Conservation (phyloP, 2,797 vertebrate genomes). For the Halcyon smyrnensis region DNA sequence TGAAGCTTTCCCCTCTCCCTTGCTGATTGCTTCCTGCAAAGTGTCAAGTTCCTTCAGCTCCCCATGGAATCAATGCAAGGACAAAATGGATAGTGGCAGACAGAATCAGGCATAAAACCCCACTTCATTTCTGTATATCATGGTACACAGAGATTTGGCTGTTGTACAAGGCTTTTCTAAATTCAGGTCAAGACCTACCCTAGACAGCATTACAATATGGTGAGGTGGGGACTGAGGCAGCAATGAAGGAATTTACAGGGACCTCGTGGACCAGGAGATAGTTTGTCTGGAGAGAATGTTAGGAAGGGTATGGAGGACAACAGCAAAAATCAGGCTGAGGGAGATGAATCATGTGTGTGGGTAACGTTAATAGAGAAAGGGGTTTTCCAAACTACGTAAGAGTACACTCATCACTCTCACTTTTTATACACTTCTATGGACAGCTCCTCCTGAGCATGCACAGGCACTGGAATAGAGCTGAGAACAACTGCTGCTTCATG, state of each 20-base stretch:
- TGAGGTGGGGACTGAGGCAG: neutral
- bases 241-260: neutral
- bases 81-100: neutral
- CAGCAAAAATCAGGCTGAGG: neutral
- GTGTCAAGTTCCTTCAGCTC: neutral
- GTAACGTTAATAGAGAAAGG: neutral
- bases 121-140: neutral
- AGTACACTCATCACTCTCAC: constrained; percentile 27
- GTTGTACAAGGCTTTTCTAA: neutral
- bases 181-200: neutral
- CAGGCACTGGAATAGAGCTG: neutral
- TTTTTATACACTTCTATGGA: neutral
- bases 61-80: neutral
- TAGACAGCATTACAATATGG: neutral
- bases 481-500: neutral
- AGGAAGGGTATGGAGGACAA: neutral
- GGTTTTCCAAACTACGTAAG: constrained; percentile 7
- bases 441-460: neutral
- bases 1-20: neutral
- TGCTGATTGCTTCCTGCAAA: neutral
- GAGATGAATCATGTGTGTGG: neutral
- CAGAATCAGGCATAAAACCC: neutral
- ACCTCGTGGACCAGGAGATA: neutral
- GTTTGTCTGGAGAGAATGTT: neutral
- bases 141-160: neutral